Evolutionary conservation across 1,140 invertebrate genomes (phyloP).

Genomic region (Xylocopa sonorina): DNA sequence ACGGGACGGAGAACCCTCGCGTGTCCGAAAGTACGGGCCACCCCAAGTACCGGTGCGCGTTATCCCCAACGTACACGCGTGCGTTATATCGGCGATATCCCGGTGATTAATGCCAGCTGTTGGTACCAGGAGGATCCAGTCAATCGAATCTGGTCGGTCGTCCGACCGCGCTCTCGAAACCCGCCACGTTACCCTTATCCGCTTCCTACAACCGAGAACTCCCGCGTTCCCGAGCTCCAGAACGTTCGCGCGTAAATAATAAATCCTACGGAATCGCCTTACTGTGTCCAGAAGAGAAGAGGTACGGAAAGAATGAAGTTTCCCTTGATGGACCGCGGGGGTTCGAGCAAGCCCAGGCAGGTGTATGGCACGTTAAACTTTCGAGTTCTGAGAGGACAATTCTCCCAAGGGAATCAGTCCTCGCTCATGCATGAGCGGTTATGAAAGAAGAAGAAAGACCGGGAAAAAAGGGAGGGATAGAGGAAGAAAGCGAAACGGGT

Average conservation of each 20-base stretch:
- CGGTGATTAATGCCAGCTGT: constrained; percentile 41
- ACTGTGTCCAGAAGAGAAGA: constrained; percentile 9
- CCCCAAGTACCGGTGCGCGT: constrained; percentile 10
- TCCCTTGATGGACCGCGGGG: background rate
- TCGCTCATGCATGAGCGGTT: constrained; percentile 49
- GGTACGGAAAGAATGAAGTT: constrained; percentile 30
- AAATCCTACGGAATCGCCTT: constrained; percentile 33
- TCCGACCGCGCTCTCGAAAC: background rate
- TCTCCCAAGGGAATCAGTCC: constrained; percentile 63
- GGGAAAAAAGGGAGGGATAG: background rate
- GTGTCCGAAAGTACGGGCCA: constrained; percentile 40
- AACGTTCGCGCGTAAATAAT: constrained; percentile 37
- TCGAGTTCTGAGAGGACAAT: constrained; percentile 56
- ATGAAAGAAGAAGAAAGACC: constrained; percentile 1
- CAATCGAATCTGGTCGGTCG: constrained; percentile 32
- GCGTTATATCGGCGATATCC: constrained; percentile 34
- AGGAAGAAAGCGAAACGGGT: background rate
- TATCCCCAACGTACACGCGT: constrained; percentile 12
- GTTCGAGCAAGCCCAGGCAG: background rate
- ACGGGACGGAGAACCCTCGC: constrained; percentile 39
- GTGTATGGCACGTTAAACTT: constrained; percentile 47
- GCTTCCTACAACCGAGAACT: background rate
- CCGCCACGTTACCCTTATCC: background rate
- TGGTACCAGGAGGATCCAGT: constrained; percentile 38
- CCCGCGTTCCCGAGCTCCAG: background rate